Conservation (phyloP, 1,140 invertebrate genomes). For the Tribolium castaneum region DNA sequence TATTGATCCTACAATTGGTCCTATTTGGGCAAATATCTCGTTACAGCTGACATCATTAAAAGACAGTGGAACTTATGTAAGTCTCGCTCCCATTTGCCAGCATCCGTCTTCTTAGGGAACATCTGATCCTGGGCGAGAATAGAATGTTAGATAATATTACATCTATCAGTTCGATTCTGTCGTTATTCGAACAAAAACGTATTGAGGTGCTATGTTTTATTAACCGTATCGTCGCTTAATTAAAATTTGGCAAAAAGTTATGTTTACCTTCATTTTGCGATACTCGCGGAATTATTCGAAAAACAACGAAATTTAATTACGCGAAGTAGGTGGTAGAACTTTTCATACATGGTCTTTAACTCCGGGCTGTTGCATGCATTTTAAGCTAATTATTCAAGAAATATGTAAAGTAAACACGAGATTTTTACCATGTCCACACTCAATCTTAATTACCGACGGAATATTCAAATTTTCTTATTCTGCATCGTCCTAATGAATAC, state of each 20-base stretch:
- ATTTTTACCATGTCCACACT: not conserved
- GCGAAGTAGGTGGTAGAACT: not conserved
- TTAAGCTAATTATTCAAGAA: not conserved
- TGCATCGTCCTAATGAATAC: not conserved
- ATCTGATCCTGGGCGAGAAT: constrained; percentile 23
- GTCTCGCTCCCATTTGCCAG: not conserved
- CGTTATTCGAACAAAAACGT: not conserved
- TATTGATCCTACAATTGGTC: not conserved
- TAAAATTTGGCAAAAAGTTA: not conserved
- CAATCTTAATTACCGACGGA: not conserved
- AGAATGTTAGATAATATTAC: constrained; percentile 30
- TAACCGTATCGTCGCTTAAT: not conserved
- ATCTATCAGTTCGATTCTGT: constrained; percentile 9
- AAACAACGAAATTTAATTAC: not conserved
- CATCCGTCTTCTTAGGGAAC: not conserved
- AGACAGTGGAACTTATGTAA: constrained; percentile 2
- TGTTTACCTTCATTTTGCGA: not conserved
- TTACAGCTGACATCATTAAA: not conserved
- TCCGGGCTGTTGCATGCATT: not conserved
- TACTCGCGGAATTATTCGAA: not conserved
- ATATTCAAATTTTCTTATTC: not conserved
- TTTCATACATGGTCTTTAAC: too few relatives aligned
- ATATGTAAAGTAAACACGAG: not conserved
- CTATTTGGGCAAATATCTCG: not conserved
- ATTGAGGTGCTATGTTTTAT: not conserved